Evolutionary conservation across 2,888 invertebrate genomes (phyloP), one percentile per base, ranked within the genome.

Genomic region (Torymus tubicola): DNA sequence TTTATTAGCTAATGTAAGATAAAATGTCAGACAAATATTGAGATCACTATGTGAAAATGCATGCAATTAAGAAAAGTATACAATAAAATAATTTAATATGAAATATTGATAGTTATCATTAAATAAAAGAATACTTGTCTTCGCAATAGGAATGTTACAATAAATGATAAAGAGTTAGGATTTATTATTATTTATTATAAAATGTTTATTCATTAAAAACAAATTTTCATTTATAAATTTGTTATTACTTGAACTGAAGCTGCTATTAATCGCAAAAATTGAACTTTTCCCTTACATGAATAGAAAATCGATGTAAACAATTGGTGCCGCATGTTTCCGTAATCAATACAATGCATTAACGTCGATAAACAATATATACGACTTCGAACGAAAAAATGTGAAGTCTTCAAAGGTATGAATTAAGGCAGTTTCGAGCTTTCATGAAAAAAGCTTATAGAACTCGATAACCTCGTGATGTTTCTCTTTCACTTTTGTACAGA

Each of bases 151-250:
- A 31, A 5, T 31, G 31, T 8, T 31, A 8, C 8, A 31, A 31
- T 31, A 31, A 31, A 31, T 31, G 31, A 31, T 2, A 31, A 31
- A n/a, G 31, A 31, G 31, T 31, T 0, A 31, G 31, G 31, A 31
- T 31, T 31, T 31, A 5, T 31, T 31, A 31, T 31, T 31, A 31
- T 31, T 31, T 31, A 31, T 31, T 31, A 31, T 8, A 31, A 75
- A 76, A 77, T 57, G 64, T 70, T 77, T 77, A 77, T 77, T 70
- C 52, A 13, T 64, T 18, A n/a, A 55, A 69, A 69, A 76, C 67
- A 76, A 69, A 63, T 76, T 18, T 69, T 31, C n/a, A 50, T 64
- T 64, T 21, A 77, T 52, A 77, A 77, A 77, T 70, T 16, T 75
- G 8, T 55, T 3, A 57, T 18, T 70, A 31, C 31, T 61, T 8